Evolutionary conservation across 92 coral and sea anemone species (phyloP).

Genomic region (Parazoanthus atlanticus): DNA sequence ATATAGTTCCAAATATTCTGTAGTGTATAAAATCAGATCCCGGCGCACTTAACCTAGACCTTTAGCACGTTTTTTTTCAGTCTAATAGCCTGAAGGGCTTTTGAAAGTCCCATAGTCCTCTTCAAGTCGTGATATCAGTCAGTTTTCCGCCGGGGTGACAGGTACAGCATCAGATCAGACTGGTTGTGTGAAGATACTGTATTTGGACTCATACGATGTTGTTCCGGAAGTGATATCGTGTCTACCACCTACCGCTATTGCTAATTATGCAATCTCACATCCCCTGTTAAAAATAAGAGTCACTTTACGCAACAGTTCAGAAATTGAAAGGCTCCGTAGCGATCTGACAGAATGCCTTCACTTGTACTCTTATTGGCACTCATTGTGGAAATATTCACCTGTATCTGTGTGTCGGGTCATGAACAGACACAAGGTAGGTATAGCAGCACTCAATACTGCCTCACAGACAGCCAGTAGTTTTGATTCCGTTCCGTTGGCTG

Average conservation of each 20-base stretch:
- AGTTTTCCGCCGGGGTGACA: background rate
- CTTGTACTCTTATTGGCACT: background rate
- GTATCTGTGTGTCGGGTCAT: background rate
- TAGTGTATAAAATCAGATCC: too few relatives aligned
- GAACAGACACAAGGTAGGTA: background rate
- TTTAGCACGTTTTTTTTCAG: background rate
- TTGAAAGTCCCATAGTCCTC: too few relatives aligned
- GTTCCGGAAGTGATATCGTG: conserved; percentile 7
- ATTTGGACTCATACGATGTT: background rate
- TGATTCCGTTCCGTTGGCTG: background rate
- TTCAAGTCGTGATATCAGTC: background rate
- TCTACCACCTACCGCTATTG: background rate
- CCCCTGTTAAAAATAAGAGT: background rate
- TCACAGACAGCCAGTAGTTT: background rate
- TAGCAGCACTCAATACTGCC: background rate
- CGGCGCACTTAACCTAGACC: too few relatives aligned
- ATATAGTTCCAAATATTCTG: too few relatives aligned
- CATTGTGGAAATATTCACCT: background rate
- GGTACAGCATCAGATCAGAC: too few relatives aligned
- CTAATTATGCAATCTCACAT: conserved; percentile 14
- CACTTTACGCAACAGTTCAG: conserved; percentile 19
- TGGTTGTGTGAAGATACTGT: conserved; percentile 12
- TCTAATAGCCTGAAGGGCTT: background rate
- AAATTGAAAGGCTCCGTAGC: background rate
- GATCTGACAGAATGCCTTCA: background rate